Evolutionary conservation across 1,140 invertebrate genomes (phyloP).

Genomic region (Parasteatoda tepidariorum): DNA sequence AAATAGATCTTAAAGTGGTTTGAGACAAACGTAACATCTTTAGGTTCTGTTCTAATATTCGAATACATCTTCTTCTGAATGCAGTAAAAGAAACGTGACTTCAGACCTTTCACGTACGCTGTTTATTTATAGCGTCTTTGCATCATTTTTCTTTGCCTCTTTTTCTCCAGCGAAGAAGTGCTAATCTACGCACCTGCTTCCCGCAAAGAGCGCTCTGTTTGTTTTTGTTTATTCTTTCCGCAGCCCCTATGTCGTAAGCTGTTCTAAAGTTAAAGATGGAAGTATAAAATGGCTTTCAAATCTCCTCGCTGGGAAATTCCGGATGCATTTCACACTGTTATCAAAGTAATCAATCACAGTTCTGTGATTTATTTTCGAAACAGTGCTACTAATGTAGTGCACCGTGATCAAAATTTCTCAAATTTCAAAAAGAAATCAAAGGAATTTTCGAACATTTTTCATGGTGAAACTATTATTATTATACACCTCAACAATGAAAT

Average conservation of each 20-base stretch:
- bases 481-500: too few species aligned
- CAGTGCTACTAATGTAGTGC: too few species aligned
- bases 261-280: neutral
- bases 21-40: neutral
- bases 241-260: neutral
- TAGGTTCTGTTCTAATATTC: neutral
- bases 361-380: too few species aligned
- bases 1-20: neutral
- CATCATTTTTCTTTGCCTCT: conserved; percentile 41
- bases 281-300: neutral
- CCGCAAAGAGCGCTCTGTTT: neutral
- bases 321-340: too few species aligned
- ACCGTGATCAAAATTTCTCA: too few species aligned
- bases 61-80: neutral
- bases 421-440: too few species aligned
- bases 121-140: conserved; percentile 24
- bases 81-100: neutral
- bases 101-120: neutral
- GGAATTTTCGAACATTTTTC: too few species aligned
- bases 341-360: too few species aligned
- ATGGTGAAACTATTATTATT: too few species aligned
- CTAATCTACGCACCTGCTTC: conserved; percentile 30
- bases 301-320: too few species aligned
- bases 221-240: neutral
- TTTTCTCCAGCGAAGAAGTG: conserved; percentile 13